Percentiles rank a stretch among this genome's conserved stretches.
Evolutionary conservation across 2,113 vertebrate species (phyloP).

Genomic region (Strigops habroptila): DNA sequence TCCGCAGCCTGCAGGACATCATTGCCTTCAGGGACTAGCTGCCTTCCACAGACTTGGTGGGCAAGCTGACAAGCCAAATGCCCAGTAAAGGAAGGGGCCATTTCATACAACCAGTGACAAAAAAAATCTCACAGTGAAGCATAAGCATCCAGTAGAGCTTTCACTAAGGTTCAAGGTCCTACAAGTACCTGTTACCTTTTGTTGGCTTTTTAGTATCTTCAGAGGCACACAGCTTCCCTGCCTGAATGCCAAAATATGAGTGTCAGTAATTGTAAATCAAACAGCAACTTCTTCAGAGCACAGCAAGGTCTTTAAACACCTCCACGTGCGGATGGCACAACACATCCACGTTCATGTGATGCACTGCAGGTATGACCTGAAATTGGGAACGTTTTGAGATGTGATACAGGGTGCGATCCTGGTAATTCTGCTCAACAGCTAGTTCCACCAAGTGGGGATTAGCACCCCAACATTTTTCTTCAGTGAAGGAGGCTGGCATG

Average conservation of each 20-base stretch:
- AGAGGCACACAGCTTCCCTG: background rate
- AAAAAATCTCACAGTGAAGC: background rate
- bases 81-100: background rate
- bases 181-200: background rate
- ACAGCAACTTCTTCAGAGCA: background rate
- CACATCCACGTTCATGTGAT: accelerated
- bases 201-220: background rate
- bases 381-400: background rate
- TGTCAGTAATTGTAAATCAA: background rate
- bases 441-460: background rate
- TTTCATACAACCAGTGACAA: background rate
- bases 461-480: background rate
- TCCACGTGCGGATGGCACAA: background rate
- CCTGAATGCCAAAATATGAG: background rate
- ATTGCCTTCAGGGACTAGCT: background rate
- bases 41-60: background rate
- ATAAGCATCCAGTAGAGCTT: background rate
- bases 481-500: background rate
- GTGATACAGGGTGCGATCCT: background rate
- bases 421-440: background rate
- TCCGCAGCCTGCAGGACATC: background rate
- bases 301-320: background rate
- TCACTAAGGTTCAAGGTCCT: background rate
- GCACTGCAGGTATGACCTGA: background rate
- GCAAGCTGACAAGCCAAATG: background rate